Evolutionary conservation across 1,140 invertebrate genomes (phyloP).

Genomic region (Forficula auricularia): DNA sequence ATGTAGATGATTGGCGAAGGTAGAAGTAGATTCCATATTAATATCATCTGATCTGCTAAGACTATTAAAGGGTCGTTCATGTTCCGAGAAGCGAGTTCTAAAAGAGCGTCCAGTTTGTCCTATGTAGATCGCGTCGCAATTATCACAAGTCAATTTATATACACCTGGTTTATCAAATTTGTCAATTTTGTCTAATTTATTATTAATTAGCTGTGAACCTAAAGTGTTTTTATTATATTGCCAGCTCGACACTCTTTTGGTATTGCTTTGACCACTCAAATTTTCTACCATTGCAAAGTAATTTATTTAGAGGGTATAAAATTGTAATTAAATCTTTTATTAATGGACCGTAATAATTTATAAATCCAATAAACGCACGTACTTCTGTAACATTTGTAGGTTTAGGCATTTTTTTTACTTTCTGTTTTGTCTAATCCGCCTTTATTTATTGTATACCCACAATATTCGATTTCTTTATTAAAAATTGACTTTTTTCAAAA

Average conservation of each 20-base stretch:
- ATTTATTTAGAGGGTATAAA: conserved; percentile 17
- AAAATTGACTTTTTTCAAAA: conserved; percentile 18
- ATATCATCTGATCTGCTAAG: no score
- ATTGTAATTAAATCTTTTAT: conserved; percentile 16
- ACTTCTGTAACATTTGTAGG: conserved; percentile 21
- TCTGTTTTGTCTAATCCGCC: conserved; percentile 17
- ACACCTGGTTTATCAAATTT: no score
- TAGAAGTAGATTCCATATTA: no score
- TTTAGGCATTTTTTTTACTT: conserved; percentile 19
- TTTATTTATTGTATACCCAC: conserved; percentile 20
- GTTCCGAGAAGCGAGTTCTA: no score
- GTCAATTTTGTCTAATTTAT: no score
- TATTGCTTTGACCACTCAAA: conserved; percentile 14
- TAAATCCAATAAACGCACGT: conserved; percentile 21
- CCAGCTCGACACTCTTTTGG: conserved; percentile 15
- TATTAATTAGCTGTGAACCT: no score
- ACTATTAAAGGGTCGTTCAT: no score
- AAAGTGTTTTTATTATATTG: conserved; percentile 15
- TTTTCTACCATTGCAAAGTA: conserved; percentile 14
- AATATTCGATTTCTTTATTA: conserved; percentile 15
- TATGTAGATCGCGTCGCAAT: no score
- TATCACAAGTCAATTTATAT: no score
- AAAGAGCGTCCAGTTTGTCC: no score
- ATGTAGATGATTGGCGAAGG: no score
- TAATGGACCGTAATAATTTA: conserved; percentile 26